phyloP scores from a whole-genome alignment of 1,140 invertebrate species.

The Dufourea novaeangliae region DNA sequence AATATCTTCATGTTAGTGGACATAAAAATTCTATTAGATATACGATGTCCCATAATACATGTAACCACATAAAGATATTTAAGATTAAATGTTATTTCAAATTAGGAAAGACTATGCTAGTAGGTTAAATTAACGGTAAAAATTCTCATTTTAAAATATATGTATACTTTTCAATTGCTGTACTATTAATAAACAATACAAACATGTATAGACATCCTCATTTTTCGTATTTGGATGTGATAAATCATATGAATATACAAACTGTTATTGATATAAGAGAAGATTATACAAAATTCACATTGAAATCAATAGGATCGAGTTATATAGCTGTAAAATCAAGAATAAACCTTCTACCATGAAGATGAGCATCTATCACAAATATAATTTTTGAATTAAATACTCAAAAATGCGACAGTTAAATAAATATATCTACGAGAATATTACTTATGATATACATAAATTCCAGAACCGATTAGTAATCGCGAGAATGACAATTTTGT shows the following conservation, averaged over 20 bases:
- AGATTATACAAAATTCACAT: slow-evolving; percentile 6
- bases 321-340: background rate
- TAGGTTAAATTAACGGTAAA: background rate
- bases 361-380: slow-evolving; percentile 10
- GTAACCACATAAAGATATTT: slow-evolving; percentile 26
- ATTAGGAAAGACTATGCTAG: background rate
- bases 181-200: background rate
- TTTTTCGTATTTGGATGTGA: background rate
- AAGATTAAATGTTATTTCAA: slow-evolving; percentile 3
- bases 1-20: slow-evolving; percentile 7
- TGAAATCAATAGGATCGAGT: slow-evolving; percentile 26
- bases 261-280: slow-evolving; percentile 6
- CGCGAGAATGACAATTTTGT: background rate
- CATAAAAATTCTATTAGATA: slow-evolving; percentile 8
- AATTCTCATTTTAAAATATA: background rate
- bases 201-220: slow-evolving; percentile 13
- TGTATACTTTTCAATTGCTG: slow-evolving; percentile 9
- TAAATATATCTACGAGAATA: slow-evolving; percentile 14
- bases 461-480: background rate
- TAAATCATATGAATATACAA: background rate
- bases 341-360: slow-evolving; percentile 11
- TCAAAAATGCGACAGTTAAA: slow-evolving; percentile 28
- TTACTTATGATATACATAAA: background rate
- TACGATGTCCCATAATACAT: slow-evolving; percentile 39
- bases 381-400: slow-evolving; percentile 31